Percentiles rank a stretch among this genome's conserved stretches.
phyloP scores from a whole-genome alignment of 2,113 vertebrate genomes.

The Brevimyrus niger region DNA sequence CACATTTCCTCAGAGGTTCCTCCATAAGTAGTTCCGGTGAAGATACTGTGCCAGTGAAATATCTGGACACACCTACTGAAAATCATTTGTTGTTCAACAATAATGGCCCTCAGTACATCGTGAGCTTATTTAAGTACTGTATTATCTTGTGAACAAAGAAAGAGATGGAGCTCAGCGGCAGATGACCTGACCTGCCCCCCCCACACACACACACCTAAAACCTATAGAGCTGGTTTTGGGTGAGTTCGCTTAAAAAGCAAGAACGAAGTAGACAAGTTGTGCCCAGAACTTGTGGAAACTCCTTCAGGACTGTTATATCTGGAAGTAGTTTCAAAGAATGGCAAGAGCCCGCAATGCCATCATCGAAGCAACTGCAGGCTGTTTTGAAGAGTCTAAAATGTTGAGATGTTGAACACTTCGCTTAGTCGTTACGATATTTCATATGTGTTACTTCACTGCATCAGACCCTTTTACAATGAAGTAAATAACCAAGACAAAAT shows the following conservation, averaged over 20 bases:
- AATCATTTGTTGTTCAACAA: background rate
- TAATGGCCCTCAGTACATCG: background rate
- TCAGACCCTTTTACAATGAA: background rate
- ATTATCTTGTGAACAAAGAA: background rate
- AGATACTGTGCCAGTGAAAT: background rate
- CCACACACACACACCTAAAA: background rate
- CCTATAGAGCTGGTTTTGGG: background rate
- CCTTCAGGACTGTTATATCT: background rate
- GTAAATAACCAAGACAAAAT: background rate
- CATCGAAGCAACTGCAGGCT: background rate
- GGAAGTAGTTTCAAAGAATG: background rate
- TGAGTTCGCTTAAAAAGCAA: background rate
- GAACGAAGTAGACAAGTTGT: background rate
- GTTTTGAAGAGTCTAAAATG: background rate
- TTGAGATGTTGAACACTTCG: background rate
- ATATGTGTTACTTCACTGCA: background rate
- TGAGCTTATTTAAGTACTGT: background rate
- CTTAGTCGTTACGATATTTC: background rate
- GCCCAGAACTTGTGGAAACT: background rate
- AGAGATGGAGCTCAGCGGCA: background rate
- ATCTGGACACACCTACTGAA: background rate
- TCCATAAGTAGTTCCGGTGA: background rate
- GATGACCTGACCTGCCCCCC: background rate
- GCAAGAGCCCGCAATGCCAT: background rate
- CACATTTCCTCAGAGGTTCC: background rate